Conservation (phyloP, 2,888 invertebrate species). For the Pammene fasciana region DNA sequence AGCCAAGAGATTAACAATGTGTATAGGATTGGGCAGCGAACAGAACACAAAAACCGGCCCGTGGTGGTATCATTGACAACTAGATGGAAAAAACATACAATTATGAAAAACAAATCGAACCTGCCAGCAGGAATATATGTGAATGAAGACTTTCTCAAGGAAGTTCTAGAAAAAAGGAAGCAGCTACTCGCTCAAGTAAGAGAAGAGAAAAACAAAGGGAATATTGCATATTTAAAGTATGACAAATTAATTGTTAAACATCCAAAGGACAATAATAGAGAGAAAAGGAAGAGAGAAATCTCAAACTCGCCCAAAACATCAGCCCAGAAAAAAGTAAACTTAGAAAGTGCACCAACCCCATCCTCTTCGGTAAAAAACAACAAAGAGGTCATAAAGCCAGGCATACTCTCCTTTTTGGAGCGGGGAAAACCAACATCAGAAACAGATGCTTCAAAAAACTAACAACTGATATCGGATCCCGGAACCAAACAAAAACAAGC, state of each 20-base stretch:
- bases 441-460: background rate
- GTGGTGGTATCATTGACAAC: constrained; percentile 39
- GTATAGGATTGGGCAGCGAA: constrained; percentile 28
- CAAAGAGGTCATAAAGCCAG: background rate
- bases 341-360: background rate
- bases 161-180: constrained; percentile 36
- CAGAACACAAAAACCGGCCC: constrained; percentile 33
- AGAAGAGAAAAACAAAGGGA: constrained; percentile 38
- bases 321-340: constrained; percentile 32
- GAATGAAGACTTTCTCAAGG: constrained; percentile 37
- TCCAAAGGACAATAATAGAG: constrained; percentile 17
- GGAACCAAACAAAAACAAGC: too few relatives aligned
- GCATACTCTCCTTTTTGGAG: background rate
- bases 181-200: constrained; percentile 29
- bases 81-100: constrained; percentile 41
- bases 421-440: background rate
- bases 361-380: background rate
- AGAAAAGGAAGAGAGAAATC: constrained; percentile 38
- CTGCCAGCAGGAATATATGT: constrained; percentile 21
- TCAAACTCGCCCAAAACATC: constrained; percentile 34
- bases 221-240: constrained; percentile 34
- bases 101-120: constrained; percentile 36
- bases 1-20: constrained; percentile 37
- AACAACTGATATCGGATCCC: background rate
- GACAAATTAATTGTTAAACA: constrained; percentile 32